These are phyloP conservation scores for Tyrannus savana DNA, from an alignment of 2,113 vertebrate species.

Conservation along the genomic window DNA sequence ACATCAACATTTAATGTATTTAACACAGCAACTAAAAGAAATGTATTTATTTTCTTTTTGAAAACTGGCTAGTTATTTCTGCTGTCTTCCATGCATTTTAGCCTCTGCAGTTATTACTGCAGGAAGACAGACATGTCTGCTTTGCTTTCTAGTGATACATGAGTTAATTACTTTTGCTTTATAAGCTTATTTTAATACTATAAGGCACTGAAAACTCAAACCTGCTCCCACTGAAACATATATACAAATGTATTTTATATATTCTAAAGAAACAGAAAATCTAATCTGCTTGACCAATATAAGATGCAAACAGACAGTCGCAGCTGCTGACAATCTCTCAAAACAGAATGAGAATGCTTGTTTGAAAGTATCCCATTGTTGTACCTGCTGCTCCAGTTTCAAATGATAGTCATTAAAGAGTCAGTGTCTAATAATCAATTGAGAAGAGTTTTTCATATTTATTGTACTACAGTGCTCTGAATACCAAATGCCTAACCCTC, in stretches of 20 bases:
- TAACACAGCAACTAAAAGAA: neutral
- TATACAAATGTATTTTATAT: neutral
- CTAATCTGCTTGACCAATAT: neutral
- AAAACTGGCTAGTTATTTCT: neutral
- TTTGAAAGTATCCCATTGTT: neutral
- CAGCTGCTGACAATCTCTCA: neutral
- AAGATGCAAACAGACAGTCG: neutral
- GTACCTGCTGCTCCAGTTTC: neutral
- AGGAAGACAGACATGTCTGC: neutral
- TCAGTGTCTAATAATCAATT: neutral
- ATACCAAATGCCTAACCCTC: neutral
- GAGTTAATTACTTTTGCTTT: neutral
- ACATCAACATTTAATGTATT: neutral
- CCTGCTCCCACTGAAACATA: neutral
- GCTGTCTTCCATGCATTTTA: neutral
- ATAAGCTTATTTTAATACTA: neutral
- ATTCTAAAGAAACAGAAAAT: neutral
- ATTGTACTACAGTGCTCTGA: neutral
- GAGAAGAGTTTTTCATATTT: neutral
- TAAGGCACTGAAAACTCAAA: neutral
- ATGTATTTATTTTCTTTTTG: neutral
- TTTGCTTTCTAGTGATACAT: neutral
- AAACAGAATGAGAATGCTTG: neutral
- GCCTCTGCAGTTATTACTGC: neutral
- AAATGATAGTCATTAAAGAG: neutral